Evolutionary conservation across 2,888 invertebrate species (phyloP).

Genomic region (Ormyrus rosae): DNA sequence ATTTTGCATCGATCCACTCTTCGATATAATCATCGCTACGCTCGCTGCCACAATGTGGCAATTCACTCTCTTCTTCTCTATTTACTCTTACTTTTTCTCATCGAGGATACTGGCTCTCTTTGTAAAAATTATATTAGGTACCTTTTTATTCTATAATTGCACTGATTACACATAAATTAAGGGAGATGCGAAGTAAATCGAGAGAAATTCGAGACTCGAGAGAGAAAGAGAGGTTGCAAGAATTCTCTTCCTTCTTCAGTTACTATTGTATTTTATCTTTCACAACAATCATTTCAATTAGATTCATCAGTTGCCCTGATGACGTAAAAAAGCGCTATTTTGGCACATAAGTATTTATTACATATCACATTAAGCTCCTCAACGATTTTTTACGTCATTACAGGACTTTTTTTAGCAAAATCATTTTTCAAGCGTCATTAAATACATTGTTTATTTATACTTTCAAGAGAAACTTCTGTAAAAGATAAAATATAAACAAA

Average conservation of each 20-base stretch:
- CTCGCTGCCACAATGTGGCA: slow-evolving; percentile 36
- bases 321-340: slow-evolving; percentile 71
- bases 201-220: slow-evolving; percentile 26
- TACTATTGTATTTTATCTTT: too few species aligned
- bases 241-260: background rate
- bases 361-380: slow-evolving; percentile 73
- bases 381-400: slow-evolving; percentile 37
- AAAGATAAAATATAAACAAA: slow-evolving; percentile 31
- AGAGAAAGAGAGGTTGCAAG: slow-evolving; percentile 35
- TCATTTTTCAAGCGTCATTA: too few species aligned
- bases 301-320: background rate
- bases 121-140: slow-evolving; percentile 75
- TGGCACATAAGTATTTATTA: slow-evolving; percentile 72
- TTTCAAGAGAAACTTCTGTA: too few species aligned
- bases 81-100: slow-evolving; percentile 26
- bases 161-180: slow-evolving; percentile 70
- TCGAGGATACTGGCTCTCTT: slow-evolving; percentile 75
- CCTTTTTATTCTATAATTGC: slow-evolving; percentile 73
- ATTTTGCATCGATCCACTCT: slow-evolving; percentile 21
- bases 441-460: too few species aligned
- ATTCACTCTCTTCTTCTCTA: slow-evolving; percentile 59
- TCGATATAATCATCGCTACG: slow-evolving; percentile 19
- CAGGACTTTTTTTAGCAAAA: background rate
- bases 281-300: too few species aligned
- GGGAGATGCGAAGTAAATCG: slow-evolving; percentile 60